phyloP scores from a whole-genome alignment of 2,113 vertebrate genomes.

The Tenrec ecaudatus region DNA sequence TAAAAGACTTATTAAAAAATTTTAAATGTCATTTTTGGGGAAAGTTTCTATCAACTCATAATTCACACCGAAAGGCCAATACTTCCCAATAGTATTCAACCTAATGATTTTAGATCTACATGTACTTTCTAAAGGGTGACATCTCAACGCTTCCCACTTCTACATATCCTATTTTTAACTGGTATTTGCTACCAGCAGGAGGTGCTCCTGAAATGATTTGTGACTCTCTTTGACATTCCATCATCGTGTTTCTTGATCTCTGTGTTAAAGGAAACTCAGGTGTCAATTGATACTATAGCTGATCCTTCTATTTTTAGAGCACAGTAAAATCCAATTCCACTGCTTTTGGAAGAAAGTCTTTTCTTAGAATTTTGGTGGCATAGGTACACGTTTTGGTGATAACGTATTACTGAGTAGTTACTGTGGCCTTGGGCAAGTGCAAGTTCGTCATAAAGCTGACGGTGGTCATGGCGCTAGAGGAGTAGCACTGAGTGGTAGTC shows the following conservation, averaged over 20 bases:
- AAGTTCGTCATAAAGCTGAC: neutral
- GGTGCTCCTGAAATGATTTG: neutral
- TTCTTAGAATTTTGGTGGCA: neutral
- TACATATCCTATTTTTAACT: slow-evolving; percentile 19
- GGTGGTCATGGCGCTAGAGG: neutral
- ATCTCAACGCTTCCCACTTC: neutral
- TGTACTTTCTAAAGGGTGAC: neutral
- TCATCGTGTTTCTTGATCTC: neutral
- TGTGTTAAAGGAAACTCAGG: neutral
- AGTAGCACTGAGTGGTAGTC: accelerated
- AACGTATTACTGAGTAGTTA: neutral
- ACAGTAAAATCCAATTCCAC: neutral
- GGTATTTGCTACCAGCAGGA: slow-evolving; percentile 16
- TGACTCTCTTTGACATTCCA: neutral
- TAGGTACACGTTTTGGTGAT: too few relatives aligned
- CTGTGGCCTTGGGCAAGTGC: neutral
- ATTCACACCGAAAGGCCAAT: neutral
- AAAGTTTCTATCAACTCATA: neutral
- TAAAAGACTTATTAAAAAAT: too few relatives aligned
- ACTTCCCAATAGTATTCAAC: neutral
- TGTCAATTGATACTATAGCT: slow-evolving; percentile 2
- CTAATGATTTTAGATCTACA: slow-evolving; percentile 20
- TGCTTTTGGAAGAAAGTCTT: neutral
- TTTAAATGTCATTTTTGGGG: neutral
- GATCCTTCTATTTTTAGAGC: neutral